Base-by-base conservation (phyloP, 2,113 vertebrate species). In the Megaleporinus macrocephalus region DNA sequence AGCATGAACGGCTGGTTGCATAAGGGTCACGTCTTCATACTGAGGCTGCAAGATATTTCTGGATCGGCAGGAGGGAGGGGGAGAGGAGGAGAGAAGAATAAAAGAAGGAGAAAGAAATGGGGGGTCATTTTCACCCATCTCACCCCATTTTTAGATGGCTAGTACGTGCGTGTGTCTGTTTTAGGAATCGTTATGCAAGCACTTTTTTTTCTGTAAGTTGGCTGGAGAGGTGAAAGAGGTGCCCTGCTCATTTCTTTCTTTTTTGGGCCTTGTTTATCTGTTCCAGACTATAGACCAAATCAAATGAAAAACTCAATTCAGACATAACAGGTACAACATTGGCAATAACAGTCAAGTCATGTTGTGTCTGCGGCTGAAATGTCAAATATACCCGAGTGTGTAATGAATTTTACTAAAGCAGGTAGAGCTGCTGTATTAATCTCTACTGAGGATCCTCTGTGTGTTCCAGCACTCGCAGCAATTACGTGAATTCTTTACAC, bases 121-220 rank as follows among this genome's bases (percentile, higher is more conserved):
- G 63, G 70, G 57, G 22, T 53, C 20, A 59, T 75, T 36, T 55
- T 59, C 22, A 27, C 24, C 61, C 18, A 13, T 29, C n/a, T 59
- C 22, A 9, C 29, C 62, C 30, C n/a, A 69, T 16, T 12, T 44
- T 69, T 41, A 74, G 44, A 12, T 29, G 22, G 63, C 26, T 26
- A 27, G 33, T 78, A 41, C 44, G 77, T 61, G 30, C 78, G 62
- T 79, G 57, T 79, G 57, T 51, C 36, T 62, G 76, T 33, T 82
- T 59, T 26, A 76, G 29, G 22, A 82, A 36, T 65, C 26, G 59
- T 80, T 80, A 80, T 73, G 41, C 36, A 79, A 79, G 26, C 69
- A 49, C 70, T 79, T 49, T 41, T 70, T 57, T n/a, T 36, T 11
- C 12, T 5, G 15, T 49, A 51, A 18, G 49, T 51, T 51, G 16